Percentiles rank a stretch among this genome's conserved stretches.
Evolutionary conservation across 1,140 invertebrate genomes (phyloP).

Genomic region (Aradophagus sp.): DNA sequence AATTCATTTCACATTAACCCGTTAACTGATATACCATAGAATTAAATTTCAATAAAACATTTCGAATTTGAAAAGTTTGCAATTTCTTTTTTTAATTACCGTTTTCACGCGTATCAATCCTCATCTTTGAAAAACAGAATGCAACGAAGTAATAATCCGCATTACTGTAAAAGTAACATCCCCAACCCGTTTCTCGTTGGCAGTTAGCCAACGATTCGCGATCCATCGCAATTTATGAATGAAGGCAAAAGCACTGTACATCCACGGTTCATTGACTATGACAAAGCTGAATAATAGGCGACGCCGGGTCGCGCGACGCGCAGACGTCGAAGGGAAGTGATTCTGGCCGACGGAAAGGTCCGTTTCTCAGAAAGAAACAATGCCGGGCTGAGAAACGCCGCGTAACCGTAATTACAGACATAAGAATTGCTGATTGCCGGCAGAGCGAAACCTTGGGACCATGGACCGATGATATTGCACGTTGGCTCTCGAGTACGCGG

Average conservation of each 20-base stretch:
- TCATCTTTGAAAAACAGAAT: no score
- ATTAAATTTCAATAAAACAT: no score
- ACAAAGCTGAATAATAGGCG: constrained; percentile 20
- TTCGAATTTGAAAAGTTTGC: no score
- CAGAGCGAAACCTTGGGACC: constrained; percentile 41
- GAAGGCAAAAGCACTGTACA: constrained; percentile 5
- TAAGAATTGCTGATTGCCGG: constrained; percentile 66
- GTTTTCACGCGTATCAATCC: no score
- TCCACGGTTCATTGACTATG: constrained; percentile 26
- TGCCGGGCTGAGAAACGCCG: constrained; percentile 61
- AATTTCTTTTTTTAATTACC: no score
- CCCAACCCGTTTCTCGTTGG: no score
- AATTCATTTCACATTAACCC: no score
- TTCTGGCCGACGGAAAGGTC: constrained; percentile 57
- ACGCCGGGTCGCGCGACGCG: constrained; percentile 20
- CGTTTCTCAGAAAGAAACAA: constrained; percentile 70
- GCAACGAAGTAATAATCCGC: no score
- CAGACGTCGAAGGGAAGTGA: constrained; percentile 50
- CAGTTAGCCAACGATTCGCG: no score
- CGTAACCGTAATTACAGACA: constrained; percentile 69
- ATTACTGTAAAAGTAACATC: no score
- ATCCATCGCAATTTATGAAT: constrained; percentile 16
- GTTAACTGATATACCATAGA: no score
- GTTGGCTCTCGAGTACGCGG: constrained; percentile 21
- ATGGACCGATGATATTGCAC: constrained; percentile 33